These are phyloP conservation scores for Venturia canescens DNA, from an alignment of 1,140 invertebrate genomes.

Conservation along the genomic window DNA sequence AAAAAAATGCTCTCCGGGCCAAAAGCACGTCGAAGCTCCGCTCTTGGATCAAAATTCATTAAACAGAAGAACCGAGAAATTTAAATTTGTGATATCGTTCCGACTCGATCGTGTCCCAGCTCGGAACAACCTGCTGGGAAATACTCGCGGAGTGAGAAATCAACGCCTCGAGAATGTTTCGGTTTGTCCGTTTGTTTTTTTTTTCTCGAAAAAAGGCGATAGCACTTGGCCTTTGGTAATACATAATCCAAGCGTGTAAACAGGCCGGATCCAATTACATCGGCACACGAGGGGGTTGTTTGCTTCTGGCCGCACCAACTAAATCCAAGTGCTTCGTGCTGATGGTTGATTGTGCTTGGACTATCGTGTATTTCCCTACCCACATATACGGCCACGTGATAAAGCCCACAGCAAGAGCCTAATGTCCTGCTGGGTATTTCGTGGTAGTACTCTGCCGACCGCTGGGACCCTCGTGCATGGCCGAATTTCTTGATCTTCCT, in stretches of 20 bases:
- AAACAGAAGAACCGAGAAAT: too few species aligned
- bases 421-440: not conserved
- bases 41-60: too few species aligned
- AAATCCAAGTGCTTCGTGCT: conserved; percentile 25
- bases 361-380: conserved; percentile 6
- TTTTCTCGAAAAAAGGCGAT: not conserved
- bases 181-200: too few species aligned
- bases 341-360: conserved; percentile 16
- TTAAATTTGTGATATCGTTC: too few species aligned
- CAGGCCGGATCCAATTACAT: conserved; percentile 53
- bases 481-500: not conserved
- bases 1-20: too few species aligned
- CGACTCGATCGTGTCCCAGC: too few species aligned
- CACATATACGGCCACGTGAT: not conserved
- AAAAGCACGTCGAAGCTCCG: too few species aligned
- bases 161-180: not conserved
- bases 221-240: conserved; percentile 37
- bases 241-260: conserved; percentile 51
- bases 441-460: not conserved
- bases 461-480: not conserved
- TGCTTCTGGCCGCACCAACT: conserved; percentile 25
- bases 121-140: too few species aligned
- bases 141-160: not conserved
- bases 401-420: not conserved
- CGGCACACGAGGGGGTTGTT: conserved; percentile 10